Evolutionary conservation across 2,797 vertebrate genomes (phyloP), one percentile per base, ranked within the genome.

Genomic region (Phrynocephalus vlangalii): DNA sequence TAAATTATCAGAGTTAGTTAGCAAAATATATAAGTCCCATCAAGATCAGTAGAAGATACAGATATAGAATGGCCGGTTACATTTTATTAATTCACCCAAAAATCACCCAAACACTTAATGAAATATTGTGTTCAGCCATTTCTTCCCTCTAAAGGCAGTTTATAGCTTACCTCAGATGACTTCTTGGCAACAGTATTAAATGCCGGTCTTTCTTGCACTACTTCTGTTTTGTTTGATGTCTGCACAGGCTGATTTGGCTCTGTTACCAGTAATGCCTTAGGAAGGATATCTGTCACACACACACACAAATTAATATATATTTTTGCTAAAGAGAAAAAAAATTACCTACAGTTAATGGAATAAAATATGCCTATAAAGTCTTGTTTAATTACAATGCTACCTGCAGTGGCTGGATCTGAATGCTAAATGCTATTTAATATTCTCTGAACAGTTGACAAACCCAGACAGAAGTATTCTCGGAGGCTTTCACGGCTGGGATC

Each of bases 281-380:
- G 90, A 91, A 85, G 38, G 13, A 83, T n/a, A 92, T 92, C 94
- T 94, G 91, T 91, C 90, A 92, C 95, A 33, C 86, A 83, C 38
- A 44, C 38, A 44, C 38, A 44, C 38, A 44, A 44, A 44, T 44
- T 44, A 44, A 63, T 63, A 72, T 63, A 83, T 94, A 94, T 0
- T 88, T 82, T 33, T 26, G 81, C 80, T 24, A 67, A 86, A 83
- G 86, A 87, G 15, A 3, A 1, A 28, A 68, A 18, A 76, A 90
- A 92, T 92, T 95, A 94, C 85, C 91, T 88, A 89, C 70, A 92
- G 91, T 94, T 95, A 96, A 95, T 93, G 15, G 0, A 50, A 86
- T 71, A 87, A 91, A 93, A 95, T 95, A 93, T 71, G 86, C 86
- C 92, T 93, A 85, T 91, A 85, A 96, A 91, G 88, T 93, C 86